A percentile compares a stretch with the other conserved stretches of the same genome.
Conservation (phyloP, 2,113 vertebrate species). For the Tychaedon coryphoeus region DNA sequence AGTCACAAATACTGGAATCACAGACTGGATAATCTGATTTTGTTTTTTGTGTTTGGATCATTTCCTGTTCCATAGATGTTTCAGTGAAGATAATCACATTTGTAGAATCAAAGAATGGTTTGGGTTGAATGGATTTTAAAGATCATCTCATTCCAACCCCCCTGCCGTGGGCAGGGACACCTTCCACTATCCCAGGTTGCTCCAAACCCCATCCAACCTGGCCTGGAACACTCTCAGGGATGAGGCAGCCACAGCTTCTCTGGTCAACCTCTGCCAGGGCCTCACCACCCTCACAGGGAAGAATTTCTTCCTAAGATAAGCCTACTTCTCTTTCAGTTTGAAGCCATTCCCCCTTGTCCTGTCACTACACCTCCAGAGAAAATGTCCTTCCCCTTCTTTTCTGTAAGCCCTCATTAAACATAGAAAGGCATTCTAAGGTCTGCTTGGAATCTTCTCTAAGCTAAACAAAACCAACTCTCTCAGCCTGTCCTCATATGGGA, state of each 20-base stretch:
- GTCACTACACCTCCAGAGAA: neutral
- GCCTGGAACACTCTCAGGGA: neutral
- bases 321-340: too few species aligned
- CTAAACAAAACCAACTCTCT: neutral
- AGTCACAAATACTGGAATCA: neutral
- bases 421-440: neutral
- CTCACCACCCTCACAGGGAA: neutral
- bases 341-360: neutral
- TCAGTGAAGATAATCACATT: neutral
- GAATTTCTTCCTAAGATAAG: neutral
- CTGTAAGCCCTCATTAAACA: neutral
- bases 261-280: neutral
- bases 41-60: neutral
- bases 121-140: neutral
- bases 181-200: neutral
- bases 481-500: neutral
- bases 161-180: fast-evolving
- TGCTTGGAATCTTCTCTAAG: neutral
- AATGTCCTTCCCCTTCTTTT: neutral
- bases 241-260: fast-evolving
- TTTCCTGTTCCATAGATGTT: neutral
- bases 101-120: neutral
- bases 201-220: neutral
- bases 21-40: neutral
- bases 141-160: fast-evolving